phyloP scores from a whole-genome alignment of 2,888 invertebrate species.

The Volucella bombylans region DNA sequence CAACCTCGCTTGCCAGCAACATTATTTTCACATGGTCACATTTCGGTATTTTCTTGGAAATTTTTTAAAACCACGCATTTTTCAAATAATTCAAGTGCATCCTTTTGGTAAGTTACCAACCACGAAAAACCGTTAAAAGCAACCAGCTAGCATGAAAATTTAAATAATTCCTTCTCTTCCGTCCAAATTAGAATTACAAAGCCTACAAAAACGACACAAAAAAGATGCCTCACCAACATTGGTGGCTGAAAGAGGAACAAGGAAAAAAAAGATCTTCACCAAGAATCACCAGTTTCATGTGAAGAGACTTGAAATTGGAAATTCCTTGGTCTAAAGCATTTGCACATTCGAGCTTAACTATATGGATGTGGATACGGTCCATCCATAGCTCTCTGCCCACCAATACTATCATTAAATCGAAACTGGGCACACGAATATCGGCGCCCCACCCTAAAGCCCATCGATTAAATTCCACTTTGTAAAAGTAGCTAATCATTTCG shows the following conservation, averaged over 20 bases:
- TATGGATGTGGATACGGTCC: constrained; percentile 45
- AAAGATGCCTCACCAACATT: neutral
- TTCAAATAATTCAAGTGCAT: constrained; percentile 47
- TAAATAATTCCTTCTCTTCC: constrained; percentile 65
- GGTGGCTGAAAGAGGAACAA: neutral
- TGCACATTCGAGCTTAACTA: constrained; percentile 49
- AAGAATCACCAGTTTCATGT: constrained; percentile 48
- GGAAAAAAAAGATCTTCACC: constrained; percentile 13
- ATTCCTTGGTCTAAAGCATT: constrained; percentile 54
- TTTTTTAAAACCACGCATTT: constrained; percentile 43
- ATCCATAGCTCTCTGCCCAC: constrained; percentile 31
- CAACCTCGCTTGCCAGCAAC: too few species aligned
- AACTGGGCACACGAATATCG: constrained; percentile 34
- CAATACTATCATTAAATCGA: constrained; percentile 65
- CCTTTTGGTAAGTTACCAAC: constrained; percentile 29
- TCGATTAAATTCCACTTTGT: constrained; percentile 73
- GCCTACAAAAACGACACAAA: neutral
- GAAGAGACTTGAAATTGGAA: constrained; percentile 57
- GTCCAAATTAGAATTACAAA: constrained; percentile 35
- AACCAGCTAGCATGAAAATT: constrained; percentile 54
- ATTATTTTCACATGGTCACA: constrained; percentile 8
- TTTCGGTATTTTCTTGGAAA: constrained; percentile 15
- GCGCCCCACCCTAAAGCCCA: constrained; percentile 60
- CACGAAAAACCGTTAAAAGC: constrained; percentile 60
- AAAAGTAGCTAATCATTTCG: constrained; percentile 68